Base-by-base conservation (phyloP, 2,888 invertebrate species). In the Latheticus oryzae region DNA sequence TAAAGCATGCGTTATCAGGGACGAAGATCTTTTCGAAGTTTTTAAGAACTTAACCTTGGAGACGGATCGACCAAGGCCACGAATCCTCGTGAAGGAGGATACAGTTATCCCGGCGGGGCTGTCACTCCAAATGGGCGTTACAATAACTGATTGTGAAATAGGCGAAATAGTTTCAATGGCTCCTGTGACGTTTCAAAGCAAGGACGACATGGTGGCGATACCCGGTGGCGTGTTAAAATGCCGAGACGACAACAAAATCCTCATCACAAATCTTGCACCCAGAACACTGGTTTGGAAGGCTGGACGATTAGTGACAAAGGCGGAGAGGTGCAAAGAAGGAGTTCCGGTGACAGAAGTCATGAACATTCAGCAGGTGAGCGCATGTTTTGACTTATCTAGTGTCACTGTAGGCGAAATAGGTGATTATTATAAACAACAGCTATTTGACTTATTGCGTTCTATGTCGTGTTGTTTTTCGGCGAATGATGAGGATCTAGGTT, bases 401-500 rank as follows among this genome's bases (percentile, higher is more conserved):
- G 2, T 30, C 11, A 12, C 1, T 2, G 30, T 30, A 30, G 30
- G 30, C 30, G 30, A 30, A 2, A 5, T 30, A 9, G 11, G 11
- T 30, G 30, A 2, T 9, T 1, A 30, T 9, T 2, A 30, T 5
- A 9, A 12, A 9, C 9, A 11, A 11, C 9, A 30, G 4, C 12
- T 30, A 30, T 9, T 11, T 2, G 30, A 12, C 2, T 9, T 30
- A 12, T 30, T 15, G 5, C 8, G 5, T 2, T 15, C 19, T 3
- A 37, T 11, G 16, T 8, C 19, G 7, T n/a, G 11, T 26, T 50
- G 38, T 42, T 50, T 50, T 2, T 15, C 50, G n/a, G 4, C 3
- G 7, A 38, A 30, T 8, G 47, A 55, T 11, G 48, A 32, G 28
- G 57, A 57, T 37, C 17, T 57, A n/a, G n/a, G n/a, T n/a, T n/a